Evolutionary conservation across 2,888 invertebrate species (phyloP).

Genomic region (Dusona sp.): DNA sequence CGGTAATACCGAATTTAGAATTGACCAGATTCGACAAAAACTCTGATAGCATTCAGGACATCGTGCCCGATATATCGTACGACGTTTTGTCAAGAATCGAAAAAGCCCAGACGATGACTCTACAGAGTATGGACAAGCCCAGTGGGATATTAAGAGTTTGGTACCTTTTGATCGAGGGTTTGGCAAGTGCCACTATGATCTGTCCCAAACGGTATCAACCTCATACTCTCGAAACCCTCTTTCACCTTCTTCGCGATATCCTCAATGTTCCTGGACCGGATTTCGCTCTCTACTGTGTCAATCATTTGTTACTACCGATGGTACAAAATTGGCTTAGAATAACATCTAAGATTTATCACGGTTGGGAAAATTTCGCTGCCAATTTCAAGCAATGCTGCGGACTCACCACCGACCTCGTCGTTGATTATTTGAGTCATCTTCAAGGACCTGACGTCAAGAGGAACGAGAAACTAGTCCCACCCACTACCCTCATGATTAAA

Average conservation of each 20-base stretch:
- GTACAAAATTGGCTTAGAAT: constrained; percentile 96
- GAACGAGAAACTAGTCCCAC: constrained; percentile 80
- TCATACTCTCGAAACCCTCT: constrained; percentile 94
- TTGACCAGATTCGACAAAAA: constrained; percentile 88
- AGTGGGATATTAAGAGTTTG: constrained; percentile 95
- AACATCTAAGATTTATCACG: constrained; percentile 89
- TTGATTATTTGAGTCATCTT: constrained; percentile 92
- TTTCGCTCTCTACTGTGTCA: constrained; percentile 96
- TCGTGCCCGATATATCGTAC: constrained; percentile 89
- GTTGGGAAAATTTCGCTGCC: constrained; percentile 92
- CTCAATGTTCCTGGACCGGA: constrained; percentile 93
- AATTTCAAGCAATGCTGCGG: constrained; percentile 98
- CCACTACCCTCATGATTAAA: constrained; percentile 92
- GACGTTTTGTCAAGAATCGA: constrained; percentile 86
- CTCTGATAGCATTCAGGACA: constrained; percentile 88
- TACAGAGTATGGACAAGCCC: constrained; percentile 90
- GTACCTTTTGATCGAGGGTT: constrained; percentile 95
- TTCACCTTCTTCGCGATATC: constrained; percentile 92
- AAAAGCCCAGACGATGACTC: constrained; percentile 86
- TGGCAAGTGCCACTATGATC: constrained; percentile 92
- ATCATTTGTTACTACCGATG: constrained; percentile 95
- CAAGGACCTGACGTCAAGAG: constrained; percentile 85
- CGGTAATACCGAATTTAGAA: constrained; percentile 92
- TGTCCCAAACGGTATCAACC: constrained; percentile 93
- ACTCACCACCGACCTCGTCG: constrained; percentile 95